A percentile compares a stretch with the other conserved stretches of the same genome.
Conservation (phyloP, 1,140 invertebrate species). For the Ceratoteleas bidentatus region DNA sequence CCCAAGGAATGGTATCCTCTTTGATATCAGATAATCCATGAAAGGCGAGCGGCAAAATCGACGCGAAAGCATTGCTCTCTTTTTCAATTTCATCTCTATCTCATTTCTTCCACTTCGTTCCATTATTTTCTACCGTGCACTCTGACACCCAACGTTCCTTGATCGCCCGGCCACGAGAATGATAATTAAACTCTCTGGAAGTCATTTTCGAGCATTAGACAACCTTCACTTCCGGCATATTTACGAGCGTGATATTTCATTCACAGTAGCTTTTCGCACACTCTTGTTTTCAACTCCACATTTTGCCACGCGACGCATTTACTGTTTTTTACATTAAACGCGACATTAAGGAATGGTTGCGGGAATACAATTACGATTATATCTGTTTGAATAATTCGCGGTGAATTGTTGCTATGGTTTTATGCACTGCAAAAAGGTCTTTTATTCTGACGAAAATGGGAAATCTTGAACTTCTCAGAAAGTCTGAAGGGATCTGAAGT, state of each 20-base stretch:
- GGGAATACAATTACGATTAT: constrained; percentile 39
- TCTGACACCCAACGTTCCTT: constrained; percentile 56
- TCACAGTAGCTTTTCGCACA: constrained; percentile 45
- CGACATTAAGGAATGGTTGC: constrained; percentile 32
- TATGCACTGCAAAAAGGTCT: too few relatives aligned
- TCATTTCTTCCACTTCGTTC: constrained; percentile 52
- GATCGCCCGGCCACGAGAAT: constrained; percentile 65
- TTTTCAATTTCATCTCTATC: constrained; percentile 67
- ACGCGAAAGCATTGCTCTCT: constrained; percentile 62
- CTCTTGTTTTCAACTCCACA: constrained; percentile 29
- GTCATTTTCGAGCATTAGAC: constrained; percentile 65
- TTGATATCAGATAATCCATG: constrained; percentile 70
- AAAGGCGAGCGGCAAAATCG: constrained; percentile 65
- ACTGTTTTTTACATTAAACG: constrained; percentile 46
- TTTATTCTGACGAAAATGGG: too few relatives aligned
- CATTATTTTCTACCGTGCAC: constrained; percentile 57
- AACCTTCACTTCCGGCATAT: constrained; percentile 63
- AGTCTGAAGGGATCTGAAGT: too few relatives aligned
- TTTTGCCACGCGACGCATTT: constrained; percentile 33
- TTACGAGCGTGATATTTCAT: constrained; percentile 65
- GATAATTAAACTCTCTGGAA: constrained; percentile 65
- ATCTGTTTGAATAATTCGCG: constrained; percentile 17
- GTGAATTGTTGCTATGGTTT: constrained; percentile 4
- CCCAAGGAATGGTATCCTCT: constrained; percentile 59
- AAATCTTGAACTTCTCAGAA: too few relatives aligned